Evolutionary conservation across 2,113 vertebrate genomes (phyloP).

Genomic region (Sinosuthora webbiana): DNA sequence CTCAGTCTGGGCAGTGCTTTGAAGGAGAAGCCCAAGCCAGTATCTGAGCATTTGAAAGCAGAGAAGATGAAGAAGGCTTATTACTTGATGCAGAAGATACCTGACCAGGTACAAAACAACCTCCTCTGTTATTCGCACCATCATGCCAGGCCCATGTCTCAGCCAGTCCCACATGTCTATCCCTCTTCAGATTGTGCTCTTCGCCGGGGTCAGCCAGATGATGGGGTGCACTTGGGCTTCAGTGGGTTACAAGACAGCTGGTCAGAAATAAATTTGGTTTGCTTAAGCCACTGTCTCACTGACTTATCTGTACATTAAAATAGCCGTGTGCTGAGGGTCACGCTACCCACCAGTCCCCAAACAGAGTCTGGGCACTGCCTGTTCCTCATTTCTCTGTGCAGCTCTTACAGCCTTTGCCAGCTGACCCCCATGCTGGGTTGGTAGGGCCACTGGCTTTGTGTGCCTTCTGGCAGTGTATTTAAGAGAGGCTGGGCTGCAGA

Average conservation of each 20-base stretch:
- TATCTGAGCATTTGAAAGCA: conserved; percentile 74
- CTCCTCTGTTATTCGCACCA: background rate
- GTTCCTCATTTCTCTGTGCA: background rate
- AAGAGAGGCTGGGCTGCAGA: background rate
- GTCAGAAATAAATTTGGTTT: background rate
- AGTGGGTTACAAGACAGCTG: background rate
- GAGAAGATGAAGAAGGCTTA: conserved; percentile 91
- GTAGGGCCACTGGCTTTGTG: background rate
- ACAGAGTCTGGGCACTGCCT: background rate
- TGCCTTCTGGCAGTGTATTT: background rate
- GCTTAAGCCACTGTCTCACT: background rate
- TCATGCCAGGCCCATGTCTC: background rate
- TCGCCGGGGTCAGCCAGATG: background rate
- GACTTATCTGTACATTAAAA: background rate
- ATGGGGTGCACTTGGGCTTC: background rate
- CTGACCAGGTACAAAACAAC: conserved; percentile 80
- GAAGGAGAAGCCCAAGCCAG: conserved; percentile 67
- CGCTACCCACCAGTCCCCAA: background rate
- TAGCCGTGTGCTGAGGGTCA: background rate
- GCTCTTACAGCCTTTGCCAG: background rate
- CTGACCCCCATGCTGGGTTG: background rate
- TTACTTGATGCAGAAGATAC: conserved; percentile 81
- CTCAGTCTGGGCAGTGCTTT: conserved; percentile 64
- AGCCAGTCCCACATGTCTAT: background rate
- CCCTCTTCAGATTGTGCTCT: background rate